These are phyloP conservation scores for Sebastes aleutianus DNA, from an alignment of 2,797 vertebrate species.

Conservation along the genomic window DNA sequence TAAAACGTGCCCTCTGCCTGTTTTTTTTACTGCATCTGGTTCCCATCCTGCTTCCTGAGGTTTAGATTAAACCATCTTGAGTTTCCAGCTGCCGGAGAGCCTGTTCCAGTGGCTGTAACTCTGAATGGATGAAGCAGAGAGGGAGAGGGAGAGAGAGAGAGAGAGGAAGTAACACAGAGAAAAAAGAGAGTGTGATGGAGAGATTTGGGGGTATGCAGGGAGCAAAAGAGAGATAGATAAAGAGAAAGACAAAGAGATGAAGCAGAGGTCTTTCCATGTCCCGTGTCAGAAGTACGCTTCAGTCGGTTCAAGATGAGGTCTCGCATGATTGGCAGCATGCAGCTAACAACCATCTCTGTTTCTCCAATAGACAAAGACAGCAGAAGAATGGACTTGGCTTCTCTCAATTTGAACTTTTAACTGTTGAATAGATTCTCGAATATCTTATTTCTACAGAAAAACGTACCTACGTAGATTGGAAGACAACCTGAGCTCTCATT, in stretches of 20 bases:
- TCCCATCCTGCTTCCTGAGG: slow-evolving; percentile 63
- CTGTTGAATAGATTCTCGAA: not conserved
- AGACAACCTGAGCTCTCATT: not conserved
- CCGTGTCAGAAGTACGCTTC: not conserved
- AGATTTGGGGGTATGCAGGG: slow-evolving; percentile 16
- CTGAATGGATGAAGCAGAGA: slow-evolving; percentile 66
- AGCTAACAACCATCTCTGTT: not conserved
- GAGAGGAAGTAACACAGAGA: slow-evolving; percentile 1
- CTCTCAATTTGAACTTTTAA: not conserved
- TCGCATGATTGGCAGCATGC: slow-evolving; percentile 1
- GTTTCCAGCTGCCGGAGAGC: slow-evolving; percentile 67
- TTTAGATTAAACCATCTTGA: slow-evolving; percentile 65
- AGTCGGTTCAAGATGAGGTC: not conserved
- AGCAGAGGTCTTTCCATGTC: slow-evolving; percentile 2
- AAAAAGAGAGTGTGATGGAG: slow-evolving; percentile 16
- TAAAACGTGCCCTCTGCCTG: slow-evolving; percentile 47
- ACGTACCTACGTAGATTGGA: not conserved
- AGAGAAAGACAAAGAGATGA: slow-evolving; percentile 17
- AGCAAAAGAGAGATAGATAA: slow-evolving; percentile 1
- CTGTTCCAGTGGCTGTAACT: slow-evolving; percentile 56
- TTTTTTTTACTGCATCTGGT: slow-evolving; percentile 62
- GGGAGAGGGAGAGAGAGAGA: not conserved
- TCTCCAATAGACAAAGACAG: not conserved
- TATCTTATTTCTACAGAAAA: not conserved
- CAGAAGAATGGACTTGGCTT: not conserved